A percentile compares a stretch with the other conserved stretches of the same genome.
Evolutionary conservation across 2,113 vertebrate species (phyloP).

Genomic region (Lasiurus borealis): DNA sequence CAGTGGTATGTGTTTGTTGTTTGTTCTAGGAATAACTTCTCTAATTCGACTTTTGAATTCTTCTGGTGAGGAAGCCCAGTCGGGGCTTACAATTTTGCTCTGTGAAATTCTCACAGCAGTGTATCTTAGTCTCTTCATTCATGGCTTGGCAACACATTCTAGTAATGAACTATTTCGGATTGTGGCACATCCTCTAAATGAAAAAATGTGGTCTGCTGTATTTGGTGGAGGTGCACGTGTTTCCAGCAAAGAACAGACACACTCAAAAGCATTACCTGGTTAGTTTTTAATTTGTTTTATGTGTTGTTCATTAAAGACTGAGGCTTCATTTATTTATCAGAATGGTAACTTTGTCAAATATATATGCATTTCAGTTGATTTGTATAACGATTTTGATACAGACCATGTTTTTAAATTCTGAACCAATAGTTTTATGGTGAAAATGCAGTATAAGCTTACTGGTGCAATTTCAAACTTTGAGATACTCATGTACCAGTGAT

Average conservation of each 20-base stretch:
- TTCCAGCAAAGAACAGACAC: conserved; percentile 86
- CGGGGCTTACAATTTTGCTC: conserved; percentile 93
- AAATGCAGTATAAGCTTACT: conserved; percentile 50
- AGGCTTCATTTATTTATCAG: conserved; percentile 56
- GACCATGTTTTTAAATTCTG: conserved; percentile 56
- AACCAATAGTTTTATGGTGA: conserved; percentile 47
- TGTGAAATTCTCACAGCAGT: conserved; percentile 98
- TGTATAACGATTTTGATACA: conserved; percentile 32
- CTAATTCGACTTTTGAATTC: conserved; percentile 92
- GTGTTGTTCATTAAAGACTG: background rate
- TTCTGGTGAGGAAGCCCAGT: conserved; percentile 95
- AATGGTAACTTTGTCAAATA: conserved; percentile 49
- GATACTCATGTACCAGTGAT: conserved; percentile 17
- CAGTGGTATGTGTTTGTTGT: background rate
- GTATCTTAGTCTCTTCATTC: conserved; percentile 96
- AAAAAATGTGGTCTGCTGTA: conserved; percentile 95
- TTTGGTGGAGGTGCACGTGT: conserved; percentile 94
- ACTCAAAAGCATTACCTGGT: conserved; percentile 89
- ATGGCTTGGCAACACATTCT: conserved; percentile 97
- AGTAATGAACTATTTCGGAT: conserved; percentile 96
- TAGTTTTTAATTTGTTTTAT: conserved; percentile 71
- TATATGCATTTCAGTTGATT: conserved; percentile 67
- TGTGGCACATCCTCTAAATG: conserved; percentile 95
- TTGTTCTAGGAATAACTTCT: conserved; percentile 89
- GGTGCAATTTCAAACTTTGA: conserved; percentile 49